phyloP scores from a whole-genome alignment of 1,140 invertebrate species.

The Heliconius hermathena region DNA sequence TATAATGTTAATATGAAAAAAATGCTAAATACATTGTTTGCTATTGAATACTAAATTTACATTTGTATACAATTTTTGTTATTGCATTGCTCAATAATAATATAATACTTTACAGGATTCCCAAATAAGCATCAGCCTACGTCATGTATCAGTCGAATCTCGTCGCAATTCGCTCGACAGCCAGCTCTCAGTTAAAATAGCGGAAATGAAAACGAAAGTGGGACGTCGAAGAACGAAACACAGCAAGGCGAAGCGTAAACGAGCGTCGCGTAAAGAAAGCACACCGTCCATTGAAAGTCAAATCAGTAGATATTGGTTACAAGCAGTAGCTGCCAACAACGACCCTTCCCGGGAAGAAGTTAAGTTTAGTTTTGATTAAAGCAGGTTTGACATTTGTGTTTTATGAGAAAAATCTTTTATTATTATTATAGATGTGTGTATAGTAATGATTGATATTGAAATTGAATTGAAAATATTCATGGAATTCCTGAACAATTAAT shows the following conservation, averaged over 20 bases:
- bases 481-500: no score
- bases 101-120: constrained; percentile 82
- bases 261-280: constrained; percentile 85
- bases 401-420: no score
- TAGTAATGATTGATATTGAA: no score
- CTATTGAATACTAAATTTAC: no score
- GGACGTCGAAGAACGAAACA: constrained; percentile 79
- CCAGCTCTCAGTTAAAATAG: constrained; percentile 91
- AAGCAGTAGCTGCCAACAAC: constrained; percentile 76
- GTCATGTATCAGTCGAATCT: constrained; percentile 91
- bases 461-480: no score
- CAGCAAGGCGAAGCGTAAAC: constrained; percentile 69
- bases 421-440: no score
- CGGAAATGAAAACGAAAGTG: constrained; percentile 89
- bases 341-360: constrained; percentile 72
- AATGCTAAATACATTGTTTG: no score
- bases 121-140: constrained; percentile 90
- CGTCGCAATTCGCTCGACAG: constrained; percentile 92
- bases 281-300: constrained; percentile 91
- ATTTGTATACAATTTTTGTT: no score
- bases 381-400: no score
- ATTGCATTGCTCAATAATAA: not conserved
- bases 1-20: no score
- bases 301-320: constrained; percentile 83
- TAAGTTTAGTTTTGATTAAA: constrained; percentile 74